Evolutionary conservation across 2,888 invertebrate genomes (phyloP).

Genomic region (Drosophila kuntzei): DNA sequence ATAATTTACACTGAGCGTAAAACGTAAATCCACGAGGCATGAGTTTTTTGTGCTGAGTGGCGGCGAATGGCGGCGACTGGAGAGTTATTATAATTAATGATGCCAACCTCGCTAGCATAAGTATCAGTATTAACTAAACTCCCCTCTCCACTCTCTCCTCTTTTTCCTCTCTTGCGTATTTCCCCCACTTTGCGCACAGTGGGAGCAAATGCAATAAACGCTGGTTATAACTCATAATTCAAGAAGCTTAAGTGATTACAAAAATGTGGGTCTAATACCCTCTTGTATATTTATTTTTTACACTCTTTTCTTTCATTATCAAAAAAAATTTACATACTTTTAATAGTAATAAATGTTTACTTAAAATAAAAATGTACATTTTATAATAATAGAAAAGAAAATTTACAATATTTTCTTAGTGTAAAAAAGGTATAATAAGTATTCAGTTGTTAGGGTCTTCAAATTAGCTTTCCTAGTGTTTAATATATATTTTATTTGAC

Average conservation of each 20-base stretch:
- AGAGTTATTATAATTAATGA: constrained; percentile 77
- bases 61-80: constrained; percentile 66
- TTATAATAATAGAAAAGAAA: too few species aligned
- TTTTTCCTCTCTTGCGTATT: background rate
- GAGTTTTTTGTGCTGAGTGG: constrained; percentile 71
- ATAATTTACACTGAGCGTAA: constrained; percentile 68
- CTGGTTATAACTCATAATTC: constrained; percentile 16
- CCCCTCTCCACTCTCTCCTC: background rate
- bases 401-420: too few species aligned
- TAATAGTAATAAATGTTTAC: too few species aligned
- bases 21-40: constrained; percentile 55
- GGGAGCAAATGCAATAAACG: constrained; percentile 19
- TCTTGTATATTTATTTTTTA: too few species aligned
- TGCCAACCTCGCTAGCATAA: constrained; percentile 28
- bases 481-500: too few species aligned
- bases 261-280: background rate
- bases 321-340: too few species aligned
- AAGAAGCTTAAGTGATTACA: background rate
- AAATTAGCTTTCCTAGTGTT: too few species aligned
- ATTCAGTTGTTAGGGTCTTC: too few species aligned
- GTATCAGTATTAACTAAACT: constrained; percentile 19
- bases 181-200: constrained; percentile 8
- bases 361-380: too few species aligned
- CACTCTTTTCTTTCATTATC: too few species aligned
- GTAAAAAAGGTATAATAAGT: too few species aligned